phyloP scores from a whole-genome alignment of 1,140 invertebrate genomes.

The Papilio aristodemus region DNA sequence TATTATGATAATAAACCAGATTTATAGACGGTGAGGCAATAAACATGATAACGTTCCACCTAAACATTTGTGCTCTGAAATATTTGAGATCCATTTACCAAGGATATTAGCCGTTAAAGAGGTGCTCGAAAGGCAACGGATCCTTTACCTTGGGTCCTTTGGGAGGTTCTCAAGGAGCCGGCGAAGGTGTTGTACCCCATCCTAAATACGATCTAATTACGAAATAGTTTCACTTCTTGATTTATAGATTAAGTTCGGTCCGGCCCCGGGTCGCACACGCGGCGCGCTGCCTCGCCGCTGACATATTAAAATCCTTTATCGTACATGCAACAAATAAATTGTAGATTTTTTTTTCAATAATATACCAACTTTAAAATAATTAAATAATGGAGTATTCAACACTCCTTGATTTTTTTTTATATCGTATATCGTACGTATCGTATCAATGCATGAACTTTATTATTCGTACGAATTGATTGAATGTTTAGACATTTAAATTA shows the following conservation, averaged over 20 bases:
- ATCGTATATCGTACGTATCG: no score
- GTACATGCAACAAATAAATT: constrained; percentile 13
- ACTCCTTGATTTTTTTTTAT: no score
- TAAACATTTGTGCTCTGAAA: constrained; percentile 74
- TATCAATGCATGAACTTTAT: no score
- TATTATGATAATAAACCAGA: constrained; percentile 27
- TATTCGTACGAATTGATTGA: no score
- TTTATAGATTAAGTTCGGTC: constrained; percentile 81
- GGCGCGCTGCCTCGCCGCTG: constrained; percentile 57
- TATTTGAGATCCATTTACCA: constrained; percentile 79
- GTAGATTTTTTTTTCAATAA: background rate
- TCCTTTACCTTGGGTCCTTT: constrained; percentile 76
- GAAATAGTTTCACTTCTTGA: constrained; percentile 82
- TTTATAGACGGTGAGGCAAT: constrained; percentile 58
- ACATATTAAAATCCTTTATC: constrained; percentile 70
- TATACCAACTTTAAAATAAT: background rate
- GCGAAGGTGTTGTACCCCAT: constrained; percentile 76
- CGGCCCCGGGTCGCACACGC: constrained; percentile 61
- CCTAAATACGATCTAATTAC: constrained; percentile 82
- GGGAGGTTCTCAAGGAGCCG: constrained; percentile 72
- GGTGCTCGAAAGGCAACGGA: constrained; percentile 75
- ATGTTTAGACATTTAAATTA: no score
- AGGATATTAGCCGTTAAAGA: constrained; percentile 80
- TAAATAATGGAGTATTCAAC: no score
- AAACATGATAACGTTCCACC: constrained; percentile 70